Base-by-base conservation (phyloP, 2,113 vertebrate species). In the Chaenogobius annularis region DNA sequence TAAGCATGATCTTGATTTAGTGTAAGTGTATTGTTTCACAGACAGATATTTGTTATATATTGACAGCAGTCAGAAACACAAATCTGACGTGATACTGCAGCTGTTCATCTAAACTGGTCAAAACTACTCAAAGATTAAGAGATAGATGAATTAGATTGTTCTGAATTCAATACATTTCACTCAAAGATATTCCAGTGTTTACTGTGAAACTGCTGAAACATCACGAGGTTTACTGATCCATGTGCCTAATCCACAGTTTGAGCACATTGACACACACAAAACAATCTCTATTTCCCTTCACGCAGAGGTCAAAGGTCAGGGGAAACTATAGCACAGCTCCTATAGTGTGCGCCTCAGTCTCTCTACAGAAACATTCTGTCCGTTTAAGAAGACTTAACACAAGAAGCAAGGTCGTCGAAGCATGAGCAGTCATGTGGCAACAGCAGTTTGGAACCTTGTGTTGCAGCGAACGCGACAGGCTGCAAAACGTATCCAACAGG, bases 391-490 rank as follows among this genome's bases (percentile, higher is more conserved):
- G 62, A 65, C 59, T 40, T 66, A 46, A 66, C 67, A 48, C 26
- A 43, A 73, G 69, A 46, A 71, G 71, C 69, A 79, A 81, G 66
- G 77, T 82, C 68, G 65, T 74, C 78, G 71, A 69, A 75, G 75
- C 70, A 67, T 56, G 76, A 78, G 67, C 71, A 78, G 61, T 61
- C 23, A 26, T 26, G 55, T 58, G 55, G 55, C 20, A 73, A 81
- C 66, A 66, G 50, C 47, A 77, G 68, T 74, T 66, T 31, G 61
- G 70, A 31, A 69, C n/a, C 35, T 52, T 73, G 68, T 66, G 81
- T 61, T 52, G 22, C 50, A 47, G 8, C 5, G 14, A 20, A 48
- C 43, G 9, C 35, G 35, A 35, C 35, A 35, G 35, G 6, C 35
- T 3, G 35, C 6, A 35, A 35, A 35, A 35, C 35, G 35, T 35